These are phyloP conservation scores for Dynastes tityus DNA, from an alignment of 2,888 invertebrate species.

Conservation along the genomic window DNA sequence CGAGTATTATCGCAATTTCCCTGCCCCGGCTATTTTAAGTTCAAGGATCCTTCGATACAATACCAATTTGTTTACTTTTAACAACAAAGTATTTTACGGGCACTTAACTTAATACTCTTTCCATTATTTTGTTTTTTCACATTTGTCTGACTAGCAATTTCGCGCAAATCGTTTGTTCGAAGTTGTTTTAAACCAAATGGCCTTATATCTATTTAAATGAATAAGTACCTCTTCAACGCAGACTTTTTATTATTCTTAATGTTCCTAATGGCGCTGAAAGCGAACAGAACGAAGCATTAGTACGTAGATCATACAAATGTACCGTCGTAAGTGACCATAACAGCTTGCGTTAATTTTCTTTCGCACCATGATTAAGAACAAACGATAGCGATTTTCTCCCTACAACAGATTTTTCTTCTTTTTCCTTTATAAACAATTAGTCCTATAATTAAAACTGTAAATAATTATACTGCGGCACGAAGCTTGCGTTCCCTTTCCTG, in stretches of 20 bases:
- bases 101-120: conserved; percentile 25
- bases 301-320: background rate
- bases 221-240: background rate
- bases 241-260: background rate
- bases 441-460: conserved; percentile 34
- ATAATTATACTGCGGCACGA: conserved; percentile 18
- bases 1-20: conserved; percentile 13
- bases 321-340: background rate
- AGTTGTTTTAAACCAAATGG: conserved; percentile 21
- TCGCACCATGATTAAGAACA: conserved; percentile 11
- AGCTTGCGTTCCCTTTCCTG: background rate
- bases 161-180: conserved; percentile 25
- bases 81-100: conserved; percentile 28
- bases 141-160: conserved; percentile 18
- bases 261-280: background rate
- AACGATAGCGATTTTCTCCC: conserved; percentile 1
- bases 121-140: conserved; percentile 19
- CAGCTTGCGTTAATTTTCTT: background rate
- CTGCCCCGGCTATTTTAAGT: conserved; percentile 25
- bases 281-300: background rate
- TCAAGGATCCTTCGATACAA: conserved; percentile 32
- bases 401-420: background rate
- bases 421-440: conserved; percentile 13
- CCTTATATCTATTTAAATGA: conserved; percentile 37
- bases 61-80: conserved; percentile 40